Conservation (phyloP, 2,888 invertebrate genomes). For the Plutella xylostella region DNA sequence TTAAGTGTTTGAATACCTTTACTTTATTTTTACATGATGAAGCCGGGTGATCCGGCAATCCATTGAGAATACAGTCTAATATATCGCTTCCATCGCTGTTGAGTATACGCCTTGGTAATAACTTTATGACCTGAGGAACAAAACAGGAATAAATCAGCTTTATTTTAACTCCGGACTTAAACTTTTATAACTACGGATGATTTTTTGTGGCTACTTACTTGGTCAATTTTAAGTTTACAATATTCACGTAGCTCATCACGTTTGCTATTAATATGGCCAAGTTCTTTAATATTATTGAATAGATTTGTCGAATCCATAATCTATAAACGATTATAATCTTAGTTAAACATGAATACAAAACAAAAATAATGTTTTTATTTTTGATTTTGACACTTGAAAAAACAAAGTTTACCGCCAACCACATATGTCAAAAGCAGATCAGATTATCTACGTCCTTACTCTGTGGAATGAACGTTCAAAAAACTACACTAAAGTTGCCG, state of each 20-base stretch:
- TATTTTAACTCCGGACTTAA: neutral
- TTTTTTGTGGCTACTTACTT: slow-evolving; percentile 23
- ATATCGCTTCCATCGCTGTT: slow-evolving; percentile 45
- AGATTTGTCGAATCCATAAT: slow-evolving; percentile 32
- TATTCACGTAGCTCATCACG: slow-evolving; percentile 39
- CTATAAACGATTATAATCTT: too few relatives aligned
- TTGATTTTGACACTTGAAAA: too few relatives aligned
- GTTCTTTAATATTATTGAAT: slow-evolving; percentile 37
- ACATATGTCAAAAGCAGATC: too few relatives aligned
- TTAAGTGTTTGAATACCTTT: slow-evolving; percentile 31
- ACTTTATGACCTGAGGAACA: slow-evolving; percentile 35
- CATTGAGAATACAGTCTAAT: slow-evolving; percentile 44
- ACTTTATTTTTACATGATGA: slow-evolving; percentile 29
- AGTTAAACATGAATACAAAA: slow-evolving; percentile 1
- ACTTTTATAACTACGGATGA: neutral
- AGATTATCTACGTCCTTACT: too few relatives aligned
- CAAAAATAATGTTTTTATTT: neutral
- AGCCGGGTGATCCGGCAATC: slow-evolving; percentile 31
- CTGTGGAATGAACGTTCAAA: too few relatives aligned
- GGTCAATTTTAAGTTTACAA: slow-evolving; percentile 36
- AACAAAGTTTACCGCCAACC: too few relatives aligned
- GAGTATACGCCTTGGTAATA: slow-evolving; percentile 37
- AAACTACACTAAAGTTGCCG: too few relatives aligned
- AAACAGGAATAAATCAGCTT: neutral
- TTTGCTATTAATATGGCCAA: slow-evolving; percentile 38